Evolutionary conservation across 2,113 vertebrate genomes (phyloP).

Genomic region (Vidua chalybeata): DNA sequence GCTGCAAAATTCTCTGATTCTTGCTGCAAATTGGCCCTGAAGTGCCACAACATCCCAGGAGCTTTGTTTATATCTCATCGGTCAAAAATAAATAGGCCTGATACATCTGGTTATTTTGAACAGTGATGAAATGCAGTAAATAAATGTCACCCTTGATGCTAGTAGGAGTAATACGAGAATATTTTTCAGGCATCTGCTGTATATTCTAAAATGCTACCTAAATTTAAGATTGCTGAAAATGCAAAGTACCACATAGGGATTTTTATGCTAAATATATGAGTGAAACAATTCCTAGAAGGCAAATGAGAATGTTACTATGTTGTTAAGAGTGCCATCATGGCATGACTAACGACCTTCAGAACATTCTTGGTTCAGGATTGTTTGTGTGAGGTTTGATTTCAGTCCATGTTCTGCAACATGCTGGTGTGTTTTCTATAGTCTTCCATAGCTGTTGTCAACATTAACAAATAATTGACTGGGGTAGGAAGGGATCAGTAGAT

Average conservation of each 20-base stretch:
- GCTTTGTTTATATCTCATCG: slow-evolving; percentile 36
- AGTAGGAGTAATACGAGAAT: slow-evolving; percentile 9
- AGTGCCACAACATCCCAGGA: slow-evolving; percentile 53
- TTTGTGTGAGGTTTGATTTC: neutral
- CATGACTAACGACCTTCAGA: neutral
- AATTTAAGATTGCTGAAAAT: slow-evolving; percentile 27
- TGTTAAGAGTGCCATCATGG: neutral
- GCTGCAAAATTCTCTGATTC: slow-evolving; percentile 45
- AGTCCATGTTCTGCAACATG: neutral
- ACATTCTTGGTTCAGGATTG: neutral
- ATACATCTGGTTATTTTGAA: slow-evolving; percentile 48
- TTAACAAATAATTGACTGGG: neutral
- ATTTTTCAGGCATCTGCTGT: slow-evolving; percentile 34
- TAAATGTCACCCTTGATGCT: slow-evolving; percentile 60
- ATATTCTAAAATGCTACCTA: slow-evolving; percentile 11
- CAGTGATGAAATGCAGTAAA: slow-evolving; percentile 55
- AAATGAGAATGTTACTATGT: neutral
- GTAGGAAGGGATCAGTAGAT: neutral
- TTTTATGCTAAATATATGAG: slow-evolving; percentile 22
- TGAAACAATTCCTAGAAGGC: neutral
- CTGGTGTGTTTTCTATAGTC: fast-evolving
- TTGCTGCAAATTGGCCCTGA: slow-evolving; percentile 60
- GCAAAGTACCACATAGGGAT: neutral
- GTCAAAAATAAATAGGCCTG: slow-evolving; percentile 58
- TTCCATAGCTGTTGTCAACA: neutral